Conservation (phyloP, 2,888 invertebrate genomes). For the Tiphia femorata region DNA sequence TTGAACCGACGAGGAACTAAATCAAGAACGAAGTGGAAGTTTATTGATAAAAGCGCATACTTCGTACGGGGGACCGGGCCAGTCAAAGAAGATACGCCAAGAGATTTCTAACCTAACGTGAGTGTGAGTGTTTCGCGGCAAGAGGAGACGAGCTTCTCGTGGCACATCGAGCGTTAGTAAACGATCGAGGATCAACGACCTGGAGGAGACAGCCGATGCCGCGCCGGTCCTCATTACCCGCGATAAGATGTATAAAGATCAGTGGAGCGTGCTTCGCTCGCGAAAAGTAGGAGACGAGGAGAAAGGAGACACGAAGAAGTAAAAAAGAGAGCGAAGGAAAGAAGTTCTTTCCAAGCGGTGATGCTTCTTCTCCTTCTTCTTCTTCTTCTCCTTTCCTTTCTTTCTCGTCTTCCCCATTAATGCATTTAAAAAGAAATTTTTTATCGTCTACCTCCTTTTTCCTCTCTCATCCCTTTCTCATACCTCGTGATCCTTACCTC, state of each 20-base stretch:
- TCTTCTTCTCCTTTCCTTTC: neutral
- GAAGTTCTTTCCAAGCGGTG: neutral
- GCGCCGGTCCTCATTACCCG: conserved; percentile 39
- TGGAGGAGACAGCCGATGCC: conserved; percentile 6
- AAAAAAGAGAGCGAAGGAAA: neutral
- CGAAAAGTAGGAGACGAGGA: neutral
- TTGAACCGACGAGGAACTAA: too few species aligned
- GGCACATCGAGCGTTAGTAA: conserved; percentile 44
- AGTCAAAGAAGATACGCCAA: too few species aligned
- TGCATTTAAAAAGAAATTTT: conserved; percentile 54
- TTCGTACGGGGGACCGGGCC: too few species aligned
- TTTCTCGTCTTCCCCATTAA: conserved; percentile 26
- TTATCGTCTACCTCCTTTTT: neutral
- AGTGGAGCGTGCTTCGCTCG: conserved; percentile 23
- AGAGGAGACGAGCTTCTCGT: neutral
- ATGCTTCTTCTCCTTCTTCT: neutral
- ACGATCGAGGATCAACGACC: conserved; percentile 45
- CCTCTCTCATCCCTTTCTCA: conserved; percentile 8
- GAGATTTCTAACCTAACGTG: too few species aligned
- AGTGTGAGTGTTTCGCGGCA: neutral
- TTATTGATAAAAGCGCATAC: too few species aligned
- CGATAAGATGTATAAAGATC: conserved; percentile 46
- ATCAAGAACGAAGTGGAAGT: too few species aligned
- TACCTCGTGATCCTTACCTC: conserved; percentile 1
- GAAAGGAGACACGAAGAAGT: neutral